These are phyloP conservation scores for Pseudomyrmex pallidus DNA, from an alignment of 1,140 invertebrate genomes.

Conservation along the genomic window DNA sequence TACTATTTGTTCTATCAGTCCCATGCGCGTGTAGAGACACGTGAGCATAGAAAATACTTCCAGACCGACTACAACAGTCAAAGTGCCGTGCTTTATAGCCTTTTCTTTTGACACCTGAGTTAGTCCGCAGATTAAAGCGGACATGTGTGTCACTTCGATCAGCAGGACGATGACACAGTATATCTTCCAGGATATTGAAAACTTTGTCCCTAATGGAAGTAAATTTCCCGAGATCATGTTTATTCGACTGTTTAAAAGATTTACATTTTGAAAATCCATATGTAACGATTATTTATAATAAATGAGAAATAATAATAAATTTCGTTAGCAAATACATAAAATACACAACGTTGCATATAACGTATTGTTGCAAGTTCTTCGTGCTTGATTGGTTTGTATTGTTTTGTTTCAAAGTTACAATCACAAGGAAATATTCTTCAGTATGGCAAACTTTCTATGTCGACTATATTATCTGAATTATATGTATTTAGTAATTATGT, in stretches of 20 bases:
- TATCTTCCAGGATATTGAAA: conserved; percentile 4
- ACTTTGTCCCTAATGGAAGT: conserved; percentile 33
- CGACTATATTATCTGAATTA: too few relatives aligned
- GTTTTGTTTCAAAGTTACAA: too few relatives aligned
- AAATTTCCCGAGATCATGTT: conserved; percentile 64
- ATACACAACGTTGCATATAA: too few relatives aligned
- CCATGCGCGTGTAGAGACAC: conserved; percentile 38
- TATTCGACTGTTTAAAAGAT: conserved; percentile 55
- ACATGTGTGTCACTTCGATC: conserved; percentile 6
- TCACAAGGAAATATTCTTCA: too few relatives aligned
- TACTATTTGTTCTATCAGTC: conserved; percentile 42
- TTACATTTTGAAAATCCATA: conserved; percentile 69
- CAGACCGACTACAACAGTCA: conserved; percentile 14
- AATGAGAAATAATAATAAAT: not conserved
- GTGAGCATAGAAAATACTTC: conserved; percentile 38
- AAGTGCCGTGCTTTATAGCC: conserved; percentile 49
- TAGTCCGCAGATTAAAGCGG: not conserved
- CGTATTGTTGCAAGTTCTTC: too few relatives aligned
- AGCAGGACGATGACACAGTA: conserved; percentile 23
- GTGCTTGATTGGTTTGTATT: too few relatives aligned
- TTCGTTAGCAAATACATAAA: too few relatives aligned
- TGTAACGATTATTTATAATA: too few relatives aligned
- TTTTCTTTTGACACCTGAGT: conserved; percentile 23
- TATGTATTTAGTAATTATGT: too few relatives aligned
- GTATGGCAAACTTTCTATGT: too few relatives aligned